phyloP scores from a whole-genome alignment of 2,888 invertebrate genomes.

The Cosmia pyralina region DNA sequence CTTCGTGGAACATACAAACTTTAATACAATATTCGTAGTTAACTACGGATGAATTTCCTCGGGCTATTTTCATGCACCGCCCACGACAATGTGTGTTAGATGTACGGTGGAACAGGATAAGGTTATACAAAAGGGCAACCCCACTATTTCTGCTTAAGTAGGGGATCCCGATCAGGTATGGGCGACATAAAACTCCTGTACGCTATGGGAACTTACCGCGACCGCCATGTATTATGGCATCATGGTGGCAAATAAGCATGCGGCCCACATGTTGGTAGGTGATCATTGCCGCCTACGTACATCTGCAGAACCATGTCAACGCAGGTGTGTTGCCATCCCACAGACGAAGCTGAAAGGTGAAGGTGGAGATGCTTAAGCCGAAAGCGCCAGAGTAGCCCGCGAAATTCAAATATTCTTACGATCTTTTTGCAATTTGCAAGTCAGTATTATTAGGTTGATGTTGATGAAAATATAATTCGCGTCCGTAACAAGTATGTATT shows the following conservation, averaged over 20 bases:
- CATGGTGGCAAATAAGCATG: background rate
- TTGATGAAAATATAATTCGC: too few relatives aligned
- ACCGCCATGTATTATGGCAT: background rate
- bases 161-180: background rate
- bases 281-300: background rate
- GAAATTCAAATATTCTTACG: too few relatives aligned
- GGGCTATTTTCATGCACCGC: constrained; percentile 32
- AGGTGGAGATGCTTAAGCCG: too few relatives aligned
- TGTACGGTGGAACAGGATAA: constrained; percentile 34
- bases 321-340: background rate
- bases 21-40: constrained; percentile 42
- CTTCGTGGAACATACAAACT: constrained; percentile 8
- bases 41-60: constrained; percentile 18
- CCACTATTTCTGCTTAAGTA: constrained; percentile 4
- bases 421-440: too few relatives aligned
- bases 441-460: too few relatives aligned
- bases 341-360: background rate
- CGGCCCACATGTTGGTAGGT: background rate
- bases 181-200: background rate
- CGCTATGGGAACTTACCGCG: background rate
- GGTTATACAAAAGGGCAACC: constrained; percentile 22
- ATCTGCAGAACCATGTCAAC: background rate
- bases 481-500: too few relatives aligned
- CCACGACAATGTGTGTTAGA: constrained; percentile 26
- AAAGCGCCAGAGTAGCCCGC: too few relatives aligned